Evolutionary conservation across 2,113 vertebrate genomes (phyloP), one percentile per base, ranked within the genome.

Genomic region (Clarias macrocephalus): DNA sequence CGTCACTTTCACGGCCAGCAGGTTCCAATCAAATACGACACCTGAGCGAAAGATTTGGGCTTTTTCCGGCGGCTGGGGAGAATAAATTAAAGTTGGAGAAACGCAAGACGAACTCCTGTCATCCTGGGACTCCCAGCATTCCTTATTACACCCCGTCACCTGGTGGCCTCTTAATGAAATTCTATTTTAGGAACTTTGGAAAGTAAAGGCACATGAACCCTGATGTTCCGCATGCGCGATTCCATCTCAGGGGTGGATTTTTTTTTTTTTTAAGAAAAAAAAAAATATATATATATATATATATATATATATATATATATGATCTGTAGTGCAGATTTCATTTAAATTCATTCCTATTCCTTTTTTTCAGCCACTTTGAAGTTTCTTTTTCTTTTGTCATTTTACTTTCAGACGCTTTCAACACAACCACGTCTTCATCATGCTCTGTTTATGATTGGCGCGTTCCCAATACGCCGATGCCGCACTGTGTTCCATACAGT

Each of bases 161-260:
- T 93, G 93, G 92, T 91, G 93, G 90, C 91, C 90, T 91, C 88
- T 90, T 95, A 95, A 94, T 95, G 91, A 93, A 93, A 93, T 93
- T 91, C 93, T 95, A 95, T 95, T 95, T 94, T 76, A 90, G 91
- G 90, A 83, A 42, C 11, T 79, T 76, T 73, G 80, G 91, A 91
- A 94, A 93, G 92, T 92, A 89, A 92, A 92, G 86, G 92, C 91
- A 91, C 48, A 7, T 84, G 90, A 88, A 92, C 87, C 83, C 84
- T 87, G 70, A 88, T 91, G 86, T 91, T 91, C 93, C 85, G 57
- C 60, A 48, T 88, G 79, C 81, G 52, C 86, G 82, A 81, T 57
- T 37, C 85, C 42, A 88, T 92, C 92, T 93, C 91, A 12, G 56
- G 89, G 89, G 88, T 19, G 21, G 30, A 1, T 25, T 37, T 28